phyloP scores from a whole-genome alignment of 2,113 vertebrate species.

The Hystrix brachyura region DNA sequence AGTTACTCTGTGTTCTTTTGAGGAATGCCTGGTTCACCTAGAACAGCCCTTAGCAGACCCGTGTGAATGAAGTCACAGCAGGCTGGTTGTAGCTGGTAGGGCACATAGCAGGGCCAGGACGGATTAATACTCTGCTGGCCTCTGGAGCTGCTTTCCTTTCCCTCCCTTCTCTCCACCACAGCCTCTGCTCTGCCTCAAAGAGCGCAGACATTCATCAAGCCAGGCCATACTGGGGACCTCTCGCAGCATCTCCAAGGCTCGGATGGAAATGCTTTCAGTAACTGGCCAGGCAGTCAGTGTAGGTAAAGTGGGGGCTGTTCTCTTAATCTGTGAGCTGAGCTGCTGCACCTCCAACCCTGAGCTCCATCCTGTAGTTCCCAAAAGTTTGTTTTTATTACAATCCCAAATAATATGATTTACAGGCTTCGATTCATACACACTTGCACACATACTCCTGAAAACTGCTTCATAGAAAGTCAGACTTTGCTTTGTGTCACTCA shows the following conservation, averaged over 20 bases:
- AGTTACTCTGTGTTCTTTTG: not conserved
- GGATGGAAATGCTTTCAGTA: not conserved
- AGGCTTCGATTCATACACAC: not conserved
- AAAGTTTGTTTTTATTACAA: not conserved
- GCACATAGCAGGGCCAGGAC: not conserved
- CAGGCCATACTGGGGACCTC: not conserved
- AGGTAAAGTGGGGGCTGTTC: not conserved
- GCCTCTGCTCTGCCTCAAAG: not conserved
- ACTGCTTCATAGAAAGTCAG: not conserved
- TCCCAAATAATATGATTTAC: not conserved
- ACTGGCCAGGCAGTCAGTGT: not conserved
- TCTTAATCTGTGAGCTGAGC: not conserved
- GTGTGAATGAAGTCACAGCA: not conserved
- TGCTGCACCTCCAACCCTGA: not conserved
- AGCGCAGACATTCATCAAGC: not conserved
- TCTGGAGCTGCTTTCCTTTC: not conserved
- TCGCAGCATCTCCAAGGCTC: too few relatives aligned
- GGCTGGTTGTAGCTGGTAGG: not conserved
- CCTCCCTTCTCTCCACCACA: too few relatives aligned
- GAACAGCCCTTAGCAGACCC: not conserved
- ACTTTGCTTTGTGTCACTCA: not conserved
- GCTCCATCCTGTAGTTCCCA: not conserved
- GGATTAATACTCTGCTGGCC: not conserved
- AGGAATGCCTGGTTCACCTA: not conserved
- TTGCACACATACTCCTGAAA: not conserved